These are phyloP conservation scores for Ernsta delagoae DNA, from an alignment of 2,888 invertebrate species.

Conservation along the genomic window DNA sequence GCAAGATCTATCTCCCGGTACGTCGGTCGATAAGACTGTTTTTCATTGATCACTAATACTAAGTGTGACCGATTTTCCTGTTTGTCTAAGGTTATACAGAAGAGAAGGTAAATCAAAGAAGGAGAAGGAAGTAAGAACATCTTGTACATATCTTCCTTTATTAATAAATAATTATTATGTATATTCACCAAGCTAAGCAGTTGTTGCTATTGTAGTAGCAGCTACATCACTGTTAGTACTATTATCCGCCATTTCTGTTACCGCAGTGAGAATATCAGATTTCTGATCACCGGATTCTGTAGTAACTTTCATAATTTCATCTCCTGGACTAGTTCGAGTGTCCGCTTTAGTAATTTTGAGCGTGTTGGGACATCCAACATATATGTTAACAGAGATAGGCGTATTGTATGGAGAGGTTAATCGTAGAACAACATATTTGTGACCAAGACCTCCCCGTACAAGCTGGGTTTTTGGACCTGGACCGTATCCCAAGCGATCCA, in stretches of 20 bases:
- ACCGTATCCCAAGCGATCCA: conserved; percentile 63
- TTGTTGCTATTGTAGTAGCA: too few relatives aligned
- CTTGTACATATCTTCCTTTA: too few relatives aligned
- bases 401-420: conserved; percentile 57
- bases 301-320: background rate
- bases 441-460: conserved; percentile 61
- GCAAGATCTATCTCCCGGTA: too few relatives aligned
- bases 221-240: background rate
- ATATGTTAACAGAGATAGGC: conserved; percentile 69
- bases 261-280: background rate
- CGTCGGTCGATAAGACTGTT: too few relatives aligned
- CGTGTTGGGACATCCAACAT: conserved; percentile 65
- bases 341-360: conserved; percentile 41
- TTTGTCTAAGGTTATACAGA: too few relatives aligned
- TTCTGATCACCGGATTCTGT: background rate
- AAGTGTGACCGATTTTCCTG: too few relatives aligned
- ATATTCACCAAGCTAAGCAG: too few relatives aligned
- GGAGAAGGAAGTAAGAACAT: too few relatives aligned
- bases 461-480: conserved; percentile 57
- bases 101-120: too few relatives aligned
- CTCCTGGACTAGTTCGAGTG: background rate
- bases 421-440: conserved; percentile 56
- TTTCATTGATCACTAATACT: too few relatives aligned
- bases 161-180: too few relatives aligned
- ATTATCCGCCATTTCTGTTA: background rate